Evolutionary conservation across 2,797 vertebrate genomes (phyloP), one percentile per base, ranked within the genome.

Genomic region (Sardinella longiceps): DNA sequence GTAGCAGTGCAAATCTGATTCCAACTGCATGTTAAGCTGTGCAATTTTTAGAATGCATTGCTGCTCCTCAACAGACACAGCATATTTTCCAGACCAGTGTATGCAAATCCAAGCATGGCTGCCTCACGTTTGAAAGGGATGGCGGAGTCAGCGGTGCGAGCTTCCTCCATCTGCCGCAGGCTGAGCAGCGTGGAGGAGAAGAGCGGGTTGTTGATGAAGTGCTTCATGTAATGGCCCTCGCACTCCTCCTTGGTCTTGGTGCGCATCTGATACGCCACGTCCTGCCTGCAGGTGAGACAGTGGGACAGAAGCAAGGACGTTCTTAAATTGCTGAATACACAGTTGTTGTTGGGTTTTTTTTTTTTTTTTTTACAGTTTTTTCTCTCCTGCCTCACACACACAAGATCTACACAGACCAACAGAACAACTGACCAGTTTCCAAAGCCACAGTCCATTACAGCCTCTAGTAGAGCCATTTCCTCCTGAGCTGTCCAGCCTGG

Each of bases 221-320:
- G 97, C 83, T 99, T 99, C 98, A 99, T 99, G 85, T 99, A 99
- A 91, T 99, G 98, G 84, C 95, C 97, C 94, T 99, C 98, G 82
- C 98, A 99, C 82, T 99, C 98, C 84, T 99, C 98, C 94, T 98
- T 99, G 87, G 96, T 97, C 92, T 98, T 99, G 0, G 97, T 97
- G 45, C 97, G 97, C 97, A 99, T 99, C 91, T 99, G 98, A 91
- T 98, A 99, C 5, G 98, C 97, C 77, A 99, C 98, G 15, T 99
- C 98, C 89, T 99, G 98, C 98, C 98, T 99, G 93, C 53, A 37
- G 82, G 43, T 37, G 15, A 10, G 46, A n/a, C 33, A 77, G 70
- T 20, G 33, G 33, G 18, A 23, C 33, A 77, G 23, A 39, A 5
- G 70, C 28, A 6, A 25, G 25, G 25, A 25, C 30, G 2, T 28